Evolutionary conservation across 2,113 vertebrate genomes (phyloP), one percentile per base, ranked within the genome.

Genomic region (Ornithorhynchus anatinus): DNA sequence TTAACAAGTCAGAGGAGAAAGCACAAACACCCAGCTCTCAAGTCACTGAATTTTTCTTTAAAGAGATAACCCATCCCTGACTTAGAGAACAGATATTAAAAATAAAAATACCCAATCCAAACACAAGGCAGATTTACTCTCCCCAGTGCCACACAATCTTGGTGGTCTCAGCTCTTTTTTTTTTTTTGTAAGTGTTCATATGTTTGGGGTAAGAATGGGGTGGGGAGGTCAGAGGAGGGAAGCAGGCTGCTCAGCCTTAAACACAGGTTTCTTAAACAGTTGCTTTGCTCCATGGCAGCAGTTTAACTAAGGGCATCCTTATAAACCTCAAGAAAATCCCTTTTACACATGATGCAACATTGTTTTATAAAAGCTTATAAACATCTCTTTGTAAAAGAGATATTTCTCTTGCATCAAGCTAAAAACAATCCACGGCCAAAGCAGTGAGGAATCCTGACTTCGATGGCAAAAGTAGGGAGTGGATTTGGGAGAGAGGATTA

Each of bases 51-150:
- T 59, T 85, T 89, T 88, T 86, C 84, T 86, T 83, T 83, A 84
- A 84, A 87, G 77, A 69, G 81, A 62, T 80, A 72, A 89, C 64
- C 0, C 1, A 84, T 59, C 79, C 77, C 78, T 86, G 77, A 83
- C 83, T 82, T 69, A 77, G 56, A 66, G 72, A 88, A 89, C 86
- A 91, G 52, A 86, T 85, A 86, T 90, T 90, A 89, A 90, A 92
- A 89, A 86, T 86, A 87, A 91, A 89, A 85, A 84, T 85, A 87
- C 31, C 48, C 69, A 79, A 80, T 81, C 83, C 75, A 87, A 87
- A 87, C 83, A 85, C 66, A 87, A 79, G 36, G 66, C 83, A 75
- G 80, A 81, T 62, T 56, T 72, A 72, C 29, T 59, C 51, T 79
- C 58, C 33, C 56, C 56, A 72, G 66, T 16, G 40, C 56, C n/a